These are phyloP conservation scores for Elymnias hypermnestra DNA, from an alignment of 1,140 invertebrate species.

Conservation along the genomic window DNA sequence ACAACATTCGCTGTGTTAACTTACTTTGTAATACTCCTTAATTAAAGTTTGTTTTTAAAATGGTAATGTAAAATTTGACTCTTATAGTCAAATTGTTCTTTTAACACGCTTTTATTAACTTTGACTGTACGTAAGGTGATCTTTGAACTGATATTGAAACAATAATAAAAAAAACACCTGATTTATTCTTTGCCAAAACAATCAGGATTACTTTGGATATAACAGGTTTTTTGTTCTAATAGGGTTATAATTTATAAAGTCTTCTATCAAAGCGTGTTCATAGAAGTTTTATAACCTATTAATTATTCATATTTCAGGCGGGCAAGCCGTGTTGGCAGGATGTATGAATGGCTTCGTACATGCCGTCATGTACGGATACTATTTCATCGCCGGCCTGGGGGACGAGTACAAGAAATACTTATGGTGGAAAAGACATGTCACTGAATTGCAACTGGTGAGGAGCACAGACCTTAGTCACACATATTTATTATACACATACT, in stretches of 20 bases:
- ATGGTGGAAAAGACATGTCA: slow-evolving; percentile 21
- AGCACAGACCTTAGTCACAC: no score
- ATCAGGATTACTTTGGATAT: no score
- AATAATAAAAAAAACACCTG: no score
- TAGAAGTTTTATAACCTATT: not conserved
- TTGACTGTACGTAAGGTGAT: not conserved
- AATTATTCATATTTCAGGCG: slow-evolving; percentile 11
- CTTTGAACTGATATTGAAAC: no score
- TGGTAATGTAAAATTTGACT: no score
- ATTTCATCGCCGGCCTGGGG: slow-evolving; percentile 11
- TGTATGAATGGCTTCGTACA: slow-evolving; percentile 15
- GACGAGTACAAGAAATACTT: slow-evolving; percentile 18
- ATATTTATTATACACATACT: no score
- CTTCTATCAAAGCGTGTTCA: not conserved
- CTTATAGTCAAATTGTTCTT: no score
- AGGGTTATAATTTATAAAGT: no score
- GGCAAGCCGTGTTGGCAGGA: slow-evolving; percentile 14
- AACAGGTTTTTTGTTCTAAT: no score
- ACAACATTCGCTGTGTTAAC: not conserved
- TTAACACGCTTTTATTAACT: slow-evolving; percentile 9
- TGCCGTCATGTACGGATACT: slow-evolving; percentile 22
- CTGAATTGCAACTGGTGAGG: slow-evolving; percentile 18
- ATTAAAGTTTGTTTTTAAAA: not conserved
- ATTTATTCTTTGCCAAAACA: no score
- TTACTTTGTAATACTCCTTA: not conserved